Base-by-base conservation (phyloP, 2,113 vertebrate genomes). In the Saccopteryx leptura region DNA sequence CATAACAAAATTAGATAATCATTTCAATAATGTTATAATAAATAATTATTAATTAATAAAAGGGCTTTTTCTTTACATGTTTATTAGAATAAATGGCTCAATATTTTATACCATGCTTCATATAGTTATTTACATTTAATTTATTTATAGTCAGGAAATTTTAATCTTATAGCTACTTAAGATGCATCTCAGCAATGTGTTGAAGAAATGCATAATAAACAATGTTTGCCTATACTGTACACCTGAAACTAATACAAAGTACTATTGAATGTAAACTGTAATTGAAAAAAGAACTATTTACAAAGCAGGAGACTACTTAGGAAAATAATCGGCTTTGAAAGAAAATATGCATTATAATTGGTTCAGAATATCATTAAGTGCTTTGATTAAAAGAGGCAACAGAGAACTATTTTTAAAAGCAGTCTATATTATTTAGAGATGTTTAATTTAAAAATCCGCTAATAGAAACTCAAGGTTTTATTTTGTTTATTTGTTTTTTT, bases 131-230 rank as follows among this genome's bases (percentile, higher is more conserved):
- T 93, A 39, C 26, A 31, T 56, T n/a, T 78, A 33, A 7, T 65
- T 81, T 87, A 31, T n/a, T 60, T 56, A 46, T 90, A 85, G 48
- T 33, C 11, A 72, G 39, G 26, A 88, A 85, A 74, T 94, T 80
- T 84, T 78, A 68, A 56, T 75, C 10, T 61, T 71, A 17, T 14
- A 68, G 13, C 28, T 78, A 31, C 31, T 90, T 88, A 68, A 26
- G 58, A 6, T 78, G 10, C 81, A 7, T 90, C 48, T 86, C 52
- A 13, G 33, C 3, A 66, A 24, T 75, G n/a, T 76, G 28, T 86
- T 71, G 26, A 84, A 90, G 65, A 95, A 88, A 69, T 74, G 50
- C 31, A 65, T 81, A 46, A 24, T 92, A 95, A 82, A 84, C n/a
- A 50, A 7, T 56, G 56, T 5, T n/a, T 2, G 5, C 75, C 28